Evolutionary conservation across 2,797 vertebrate species (phyloP), one percentile per base, ranked within the genome.

Genomic region (Spizella passerina): DNA sequence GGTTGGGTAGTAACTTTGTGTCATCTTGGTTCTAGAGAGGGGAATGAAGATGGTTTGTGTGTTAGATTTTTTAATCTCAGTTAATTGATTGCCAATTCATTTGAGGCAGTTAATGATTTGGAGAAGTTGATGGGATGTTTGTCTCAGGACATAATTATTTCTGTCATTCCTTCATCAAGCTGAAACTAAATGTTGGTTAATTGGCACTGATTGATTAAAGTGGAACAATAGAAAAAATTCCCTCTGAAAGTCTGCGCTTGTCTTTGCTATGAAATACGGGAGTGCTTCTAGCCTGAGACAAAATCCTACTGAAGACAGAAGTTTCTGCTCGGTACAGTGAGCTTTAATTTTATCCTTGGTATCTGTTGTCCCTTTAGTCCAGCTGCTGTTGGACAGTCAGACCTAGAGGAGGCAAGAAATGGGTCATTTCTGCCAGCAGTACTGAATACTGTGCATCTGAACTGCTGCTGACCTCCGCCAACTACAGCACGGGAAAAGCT

Each of bases 161-260:
- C 56, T 92, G 55, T 34, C 27, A 27, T 89, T 82, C 29, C 43
- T 86, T 95, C 47, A 65, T 91, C 0, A 0, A 86, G 79, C 49
- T 61, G 65, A 94, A 95, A 87, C 20, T 65, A 78, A 88, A 78
- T 85, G 50, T 71, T 88, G 10, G 20, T 89, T 88, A 85, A 91
- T 81, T 94, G 82, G 10, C 82, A 91, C n/a, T 89, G 83, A 93
- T 11, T 79, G 81, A 94, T 95, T 89, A 47, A 86, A 44, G 38
- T 1, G 78, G 87, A 75, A 61, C 24, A 68, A 85, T 13, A 53
- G 65, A 82, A 91, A 93, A 86, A 93, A 69, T 4, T 3, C 60
- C 20, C 29, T 88, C 75, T 78, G 53, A 57, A 83, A 86, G 53
- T 61, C 38, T 61, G 60, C 1, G 2, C 57, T 94, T 93, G 84